These are phyloP conservation scores for Ceratosolen fusciceps DNA, from an alignment of 1,140 invertebrate genomes.

Conservation along the genomic window DNA sequence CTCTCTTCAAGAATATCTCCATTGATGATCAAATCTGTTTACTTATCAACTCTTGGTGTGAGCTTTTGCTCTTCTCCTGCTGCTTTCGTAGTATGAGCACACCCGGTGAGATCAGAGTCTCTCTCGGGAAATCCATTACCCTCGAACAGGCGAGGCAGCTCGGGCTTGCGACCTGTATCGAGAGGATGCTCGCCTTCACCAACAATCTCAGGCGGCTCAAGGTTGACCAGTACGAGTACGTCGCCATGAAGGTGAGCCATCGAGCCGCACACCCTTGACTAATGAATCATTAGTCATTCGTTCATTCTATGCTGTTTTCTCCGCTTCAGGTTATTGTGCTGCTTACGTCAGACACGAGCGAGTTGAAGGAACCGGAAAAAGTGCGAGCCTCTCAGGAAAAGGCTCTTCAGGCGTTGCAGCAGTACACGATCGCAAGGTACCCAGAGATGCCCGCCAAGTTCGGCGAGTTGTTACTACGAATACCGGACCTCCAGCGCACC, in stretches of 20 bases:
- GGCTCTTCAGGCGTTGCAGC: constrained; percentile 91
- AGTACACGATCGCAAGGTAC: constrained; percentile 92
- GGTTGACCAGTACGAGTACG: constrained; percentile 97
- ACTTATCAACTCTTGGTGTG: constrained; percentile 98
- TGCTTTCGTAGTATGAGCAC: constrained; percentile 90
- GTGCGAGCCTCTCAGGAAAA: constrained; percentile 94
- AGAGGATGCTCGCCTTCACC: constrained; percentile 94
- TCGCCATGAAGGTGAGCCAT: constrained; percentile 86
- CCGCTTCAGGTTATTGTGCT: constrained; percentile 82
- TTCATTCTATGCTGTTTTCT: background rate
- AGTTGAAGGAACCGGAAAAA: constrained; percentile 91
- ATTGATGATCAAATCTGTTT: constrained; percentile 97
- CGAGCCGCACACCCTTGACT: background rate
- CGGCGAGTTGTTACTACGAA: constrained; percentile 91
- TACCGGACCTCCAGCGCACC: constrained; percentile 94
- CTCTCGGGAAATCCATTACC: constrained; percentile 82
- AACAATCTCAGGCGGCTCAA: constrained; percentile 90
- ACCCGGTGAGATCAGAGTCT: constrained; percentile 88
- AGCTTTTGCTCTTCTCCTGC: constrained; percentile 92
- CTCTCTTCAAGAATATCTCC: constrained; percentile 95
- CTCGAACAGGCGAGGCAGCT: constrained; percentile 81
- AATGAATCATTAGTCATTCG: no score
- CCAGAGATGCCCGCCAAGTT: constrained; percentile 94
- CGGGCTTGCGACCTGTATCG: constrained; percentile 86
- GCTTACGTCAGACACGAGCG: constrained; percentile 93